Percentiles rank a stretch among this genome's conserved stretches.
Conservation (phyloP, 2,888 invertebrate species). For the Coleophora flavipennella region DNA sequence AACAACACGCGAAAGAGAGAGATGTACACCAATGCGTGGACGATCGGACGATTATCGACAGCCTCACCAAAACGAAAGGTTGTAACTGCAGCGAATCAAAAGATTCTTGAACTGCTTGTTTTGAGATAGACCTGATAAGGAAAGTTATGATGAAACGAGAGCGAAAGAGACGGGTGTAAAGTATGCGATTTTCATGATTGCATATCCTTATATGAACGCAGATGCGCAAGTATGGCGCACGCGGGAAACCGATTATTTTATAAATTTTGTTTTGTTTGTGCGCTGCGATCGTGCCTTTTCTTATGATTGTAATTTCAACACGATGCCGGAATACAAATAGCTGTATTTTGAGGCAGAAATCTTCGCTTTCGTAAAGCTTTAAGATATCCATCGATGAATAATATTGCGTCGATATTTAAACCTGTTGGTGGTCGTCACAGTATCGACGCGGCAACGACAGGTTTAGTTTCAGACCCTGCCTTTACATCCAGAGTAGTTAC, state of each 20-base stretch:
- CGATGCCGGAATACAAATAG: too few species aligned
- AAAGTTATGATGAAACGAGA: constrained; percentile 28
- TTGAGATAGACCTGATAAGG: constrained; percentile 29
- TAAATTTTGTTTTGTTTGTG: background rate
- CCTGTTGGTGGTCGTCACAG: background rate
- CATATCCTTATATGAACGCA: constrained; percentile 20
- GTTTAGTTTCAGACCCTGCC: too few species aligned
- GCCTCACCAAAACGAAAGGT: constrained; percentile 48
- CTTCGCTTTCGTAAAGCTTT: background rate
- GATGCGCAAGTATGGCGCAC: constrained; percentile 37
- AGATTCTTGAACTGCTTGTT: constrained; percentile 24
- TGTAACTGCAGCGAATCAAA: constrained; percentile 40
- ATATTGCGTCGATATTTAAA: too few species aligned
- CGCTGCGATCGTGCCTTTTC: too few species aligned
- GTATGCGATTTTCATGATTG: constrained; percentile 30
- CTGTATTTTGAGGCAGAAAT: too few species aligned
- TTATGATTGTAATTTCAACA: too few species aligned
- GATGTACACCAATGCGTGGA: constrained; percentile 31
- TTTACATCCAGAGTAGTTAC: too few species aligned
- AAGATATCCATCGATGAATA: background rate
- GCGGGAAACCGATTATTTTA: background rate
- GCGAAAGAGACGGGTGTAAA: constrained; percentile 39
- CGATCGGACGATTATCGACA: constrained; percentile 42
- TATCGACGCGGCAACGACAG: too few species aligned
- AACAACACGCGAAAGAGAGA: constrained; percentile 34